These are phyloP conservation scores for Sebastes elongatus DNA, from an alignment of 2,797 vertebrate genomes.

Conservation along the genomic window DNA sequence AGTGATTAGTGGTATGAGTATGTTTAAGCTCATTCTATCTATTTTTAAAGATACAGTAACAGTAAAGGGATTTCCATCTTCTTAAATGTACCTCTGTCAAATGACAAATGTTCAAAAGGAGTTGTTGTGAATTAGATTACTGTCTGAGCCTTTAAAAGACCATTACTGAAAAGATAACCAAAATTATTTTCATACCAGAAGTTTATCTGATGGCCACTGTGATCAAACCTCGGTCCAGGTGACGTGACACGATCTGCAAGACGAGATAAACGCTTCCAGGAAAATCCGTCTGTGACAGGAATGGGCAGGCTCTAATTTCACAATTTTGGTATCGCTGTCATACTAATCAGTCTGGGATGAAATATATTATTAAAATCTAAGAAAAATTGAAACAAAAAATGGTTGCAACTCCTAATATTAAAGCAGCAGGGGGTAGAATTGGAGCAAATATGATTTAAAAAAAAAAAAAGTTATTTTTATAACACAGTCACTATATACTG, in stretches of 20 bases:
- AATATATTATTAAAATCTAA: too few species aligned
- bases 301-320: not conserved
- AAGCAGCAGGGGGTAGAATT: not conserved
- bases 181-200: conserved; percentile 2
- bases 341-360: too few species aligned
- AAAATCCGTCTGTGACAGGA: not conserved
- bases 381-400: too few species aligned
- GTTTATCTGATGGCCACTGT: conserved; percentile 4
- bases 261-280: not conserved
- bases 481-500: too few species aligned
- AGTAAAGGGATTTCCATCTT: too few species aligned
- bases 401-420: not conserved
- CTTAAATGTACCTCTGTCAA: too few species aligned
- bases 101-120: not conserved
- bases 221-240: not conserved
- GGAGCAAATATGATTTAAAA: too few species aligned
- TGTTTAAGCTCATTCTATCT: too few species aligned
- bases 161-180: not conserved
- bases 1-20: too few species aligned
- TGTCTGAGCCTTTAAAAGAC: not conserved
- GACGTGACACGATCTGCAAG: not conserved
- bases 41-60: too few species aligned
- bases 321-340: fast-evolving
- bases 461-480: too few species aligned
- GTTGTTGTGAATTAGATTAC: not conserved